Conservation (phyloP, 2,888 invertebrate genomes). For the Hemithea aestivaria region DNA sequence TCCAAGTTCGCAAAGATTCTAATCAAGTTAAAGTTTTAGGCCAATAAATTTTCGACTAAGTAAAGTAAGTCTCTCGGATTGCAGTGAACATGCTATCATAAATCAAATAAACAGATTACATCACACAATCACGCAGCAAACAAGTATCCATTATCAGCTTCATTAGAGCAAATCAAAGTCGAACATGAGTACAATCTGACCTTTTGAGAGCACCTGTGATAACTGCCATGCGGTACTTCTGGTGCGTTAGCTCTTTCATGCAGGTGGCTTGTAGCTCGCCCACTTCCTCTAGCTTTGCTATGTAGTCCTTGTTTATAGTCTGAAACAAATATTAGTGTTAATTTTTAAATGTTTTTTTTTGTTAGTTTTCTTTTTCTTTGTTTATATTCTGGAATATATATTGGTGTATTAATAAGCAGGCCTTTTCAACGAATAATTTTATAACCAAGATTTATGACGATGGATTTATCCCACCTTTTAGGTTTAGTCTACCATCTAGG, state of each 20-base stretch:
- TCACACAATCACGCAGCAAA: constrained; percentile 10
- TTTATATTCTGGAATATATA: no score
- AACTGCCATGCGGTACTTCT: constrained; percentile 92
- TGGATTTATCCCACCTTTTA: no score
- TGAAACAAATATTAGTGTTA: constrained; percentile 54
- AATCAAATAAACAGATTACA: constrained; percentile 1
- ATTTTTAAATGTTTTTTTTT: constrained; percentile 2
- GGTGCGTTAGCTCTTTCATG: constrained; percentile 92
- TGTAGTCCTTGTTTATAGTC: constrained; percentile 90
- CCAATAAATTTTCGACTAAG: no score
- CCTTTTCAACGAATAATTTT: no score
- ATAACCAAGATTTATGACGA: no score
- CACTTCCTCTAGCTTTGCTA: constrained; percentile 90
- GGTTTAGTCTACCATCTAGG: no score
- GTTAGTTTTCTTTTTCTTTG: no score
- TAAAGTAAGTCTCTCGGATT: no score
- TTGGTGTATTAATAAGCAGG: no score
- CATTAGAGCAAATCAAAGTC: constrained; percentile 16
- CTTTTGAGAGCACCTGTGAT: constrained; percentile 88
- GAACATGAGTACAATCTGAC: constrained; percentile 75
- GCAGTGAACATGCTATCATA: not conserved
- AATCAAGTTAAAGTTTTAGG: no score
- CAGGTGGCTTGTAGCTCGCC: constrained; percentile 91
- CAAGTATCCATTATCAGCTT: constrained; percentile 16
- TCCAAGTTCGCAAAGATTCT: no score